Conservation (phyloP, 64 coral and sea anemone species). For the Dendronephthya gigantea region DNA sequence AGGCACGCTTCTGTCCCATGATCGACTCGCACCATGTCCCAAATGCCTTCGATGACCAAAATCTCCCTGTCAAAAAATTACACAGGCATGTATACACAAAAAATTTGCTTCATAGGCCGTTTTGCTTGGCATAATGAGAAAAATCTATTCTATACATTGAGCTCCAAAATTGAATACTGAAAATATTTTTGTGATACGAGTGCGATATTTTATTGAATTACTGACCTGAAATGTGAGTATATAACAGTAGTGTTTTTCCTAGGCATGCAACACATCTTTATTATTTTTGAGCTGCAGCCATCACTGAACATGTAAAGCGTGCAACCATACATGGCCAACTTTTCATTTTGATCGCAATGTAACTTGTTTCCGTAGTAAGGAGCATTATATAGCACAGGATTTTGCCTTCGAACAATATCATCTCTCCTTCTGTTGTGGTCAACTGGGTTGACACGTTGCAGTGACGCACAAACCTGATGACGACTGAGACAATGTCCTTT, state of each 20-base stretch:
- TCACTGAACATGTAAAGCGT: constrained; percentile 38
- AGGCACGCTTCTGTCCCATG: constrained; percentile 49
- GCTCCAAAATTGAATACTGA: no score
- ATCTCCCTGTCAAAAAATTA: not conserved
- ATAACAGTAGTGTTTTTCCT: constrained; percentile 44
- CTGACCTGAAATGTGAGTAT: constrained; percentile 53
- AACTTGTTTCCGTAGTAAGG: no score
- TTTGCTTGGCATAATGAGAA: no score
- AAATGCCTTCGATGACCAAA: constrained; percentile 44
- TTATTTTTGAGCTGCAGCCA: constrained; percentile 48
- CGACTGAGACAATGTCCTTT: no score
- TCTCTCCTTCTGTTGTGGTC: constrained; percentile 43
- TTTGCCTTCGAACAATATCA: constrained; percentile 34
- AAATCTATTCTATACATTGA: no score
- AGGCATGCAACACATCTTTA: constrained; percentile 46
- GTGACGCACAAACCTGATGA: constrained; percentile 18
- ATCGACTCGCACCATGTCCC: constrained; percentile 49
- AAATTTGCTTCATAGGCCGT: not conserved
- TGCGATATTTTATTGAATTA: not conserved
- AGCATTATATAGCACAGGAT: no score
- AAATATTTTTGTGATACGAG: no score
- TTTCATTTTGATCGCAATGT: no score
- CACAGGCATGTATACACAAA: not conserved
- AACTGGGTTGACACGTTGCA: constrained; percentile 41
- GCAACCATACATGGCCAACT: no score